Evolutionary conservation across 2,113 vertebrate genomes (phyloP).

Genomic region (Carollia perspicillata): DNA sequence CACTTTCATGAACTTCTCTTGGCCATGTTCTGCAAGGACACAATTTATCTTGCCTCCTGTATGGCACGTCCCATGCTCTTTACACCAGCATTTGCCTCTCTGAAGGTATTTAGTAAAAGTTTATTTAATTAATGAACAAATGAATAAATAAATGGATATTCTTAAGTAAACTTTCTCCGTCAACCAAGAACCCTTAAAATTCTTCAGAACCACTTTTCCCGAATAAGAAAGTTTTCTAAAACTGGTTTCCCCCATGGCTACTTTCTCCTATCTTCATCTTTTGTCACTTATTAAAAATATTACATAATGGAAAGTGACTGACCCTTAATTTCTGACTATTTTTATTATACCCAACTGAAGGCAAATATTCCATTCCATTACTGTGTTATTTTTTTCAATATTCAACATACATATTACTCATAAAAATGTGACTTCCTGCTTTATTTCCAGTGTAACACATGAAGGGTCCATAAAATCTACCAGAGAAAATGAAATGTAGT

Average conservation of each 20-base stretch:
- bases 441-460: constrained; percentile 54
- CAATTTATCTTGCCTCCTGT: neutral
- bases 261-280: neutral
- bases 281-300: constrained; percentile 44
- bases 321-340: constrained; percentile 54
- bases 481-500: constrained; percentile 54
- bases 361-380: constrained; percentile 23
- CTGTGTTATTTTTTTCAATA: constrained; percentile 56
- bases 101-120: neutral
- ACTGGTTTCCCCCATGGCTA: neutral
- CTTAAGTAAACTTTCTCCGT: neutral
- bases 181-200: neutral
- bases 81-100: neutral
- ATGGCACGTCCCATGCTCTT: too few species aligned
- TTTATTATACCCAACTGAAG: constrained; percentile 58
- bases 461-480: constrained; percentile 61
- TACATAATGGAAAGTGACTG: constrained; percentile 46
- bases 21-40: neutral
- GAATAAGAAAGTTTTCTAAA: neutral
- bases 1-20: neutral
- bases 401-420: constrained; percentile 50
- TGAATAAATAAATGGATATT: neutral
- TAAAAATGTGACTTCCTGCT: constrained; percentile 68
- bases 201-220: neutral
- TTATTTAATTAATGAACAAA: neutral